Percentiles rank a stretch among this genome's conserved stretches.
Conservation (phyloP, 2,797 vertebrate species). For the Sylvilagus floridanus region DNA sequence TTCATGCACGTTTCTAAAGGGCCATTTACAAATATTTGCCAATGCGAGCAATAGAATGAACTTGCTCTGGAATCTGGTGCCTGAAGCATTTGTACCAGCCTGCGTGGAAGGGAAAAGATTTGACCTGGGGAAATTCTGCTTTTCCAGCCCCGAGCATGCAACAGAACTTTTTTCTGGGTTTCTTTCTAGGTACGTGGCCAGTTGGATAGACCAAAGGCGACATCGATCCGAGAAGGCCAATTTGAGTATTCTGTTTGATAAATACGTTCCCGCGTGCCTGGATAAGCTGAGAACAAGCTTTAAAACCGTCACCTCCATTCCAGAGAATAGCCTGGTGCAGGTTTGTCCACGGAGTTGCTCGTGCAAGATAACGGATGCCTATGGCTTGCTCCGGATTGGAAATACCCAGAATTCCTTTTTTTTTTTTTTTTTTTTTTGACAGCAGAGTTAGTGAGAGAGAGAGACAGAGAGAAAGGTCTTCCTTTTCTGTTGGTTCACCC, state of each 20-base stretch:
- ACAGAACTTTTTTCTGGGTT: slow-evolving; percentile 56
- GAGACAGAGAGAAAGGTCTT: no score
- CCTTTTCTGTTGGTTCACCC: no score
- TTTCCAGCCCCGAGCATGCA: background rate
- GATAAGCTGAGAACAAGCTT: slow-evolving; percentile 91
- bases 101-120: slow-evolving; percentile 10
- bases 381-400: background rate
- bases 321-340: slow-evolving; percentile 93
- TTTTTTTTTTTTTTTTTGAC: no score
- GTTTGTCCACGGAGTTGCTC: slow-evolving; percentile 75
- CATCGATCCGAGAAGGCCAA: slow-evolving; percentile 92
- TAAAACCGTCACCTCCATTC: slow-evolving; percentile 90
- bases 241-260: slow-evolving; percentile 94
- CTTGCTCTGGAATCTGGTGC: background rate
- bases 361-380: background rate
- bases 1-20: slow-evolving; percentile 71
- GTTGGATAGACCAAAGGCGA: slow-evolving; percentile 92
- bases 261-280: slow-evolving; percentile 91
- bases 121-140: background rate
- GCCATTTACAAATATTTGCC: slow-evolving; percentile 67
- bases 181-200: slow-evolving; percentile 90
- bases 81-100: slow-evolving; percentile 11
- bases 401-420: background rate
- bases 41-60: slow-evolving; percentile 34
- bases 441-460: no score